Evolutionary conservation across 2,888 invertebrate species (phyloP).

Genomic region (Iselma pallidipennis): DNA sequence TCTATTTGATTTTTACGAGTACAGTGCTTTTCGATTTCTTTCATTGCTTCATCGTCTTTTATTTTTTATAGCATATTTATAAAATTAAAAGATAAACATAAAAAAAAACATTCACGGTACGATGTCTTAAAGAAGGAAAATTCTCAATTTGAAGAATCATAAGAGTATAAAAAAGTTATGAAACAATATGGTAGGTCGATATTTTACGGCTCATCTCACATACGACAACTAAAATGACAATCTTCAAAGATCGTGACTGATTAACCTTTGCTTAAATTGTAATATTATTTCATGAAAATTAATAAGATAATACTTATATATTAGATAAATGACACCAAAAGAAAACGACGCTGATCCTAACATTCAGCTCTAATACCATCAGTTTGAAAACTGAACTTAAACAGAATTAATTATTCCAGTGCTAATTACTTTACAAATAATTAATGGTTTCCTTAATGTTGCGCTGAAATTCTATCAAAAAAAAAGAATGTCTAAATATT

Average conservation of each 20-base stretch:
- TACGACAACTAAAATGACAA: neutral
- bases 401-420: constrained; percentile 41
- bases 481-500: constrained; percentile 42
- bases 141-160: neutral
- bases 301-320: neutral
- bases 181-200: neutral
- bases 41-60: no score
- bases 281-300: no score
- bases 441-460: constrained; percentile 45
- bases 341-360: no score
- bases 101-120: neutral
- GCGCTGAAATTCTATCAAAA: constrained; percentile 39
- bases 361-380: no score
- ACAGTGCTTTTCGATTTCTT: neutral
- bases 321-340: neutral
- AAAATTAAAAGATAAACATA: neutral
- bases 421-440: constrained; percentile 45
- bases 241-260: neutral
- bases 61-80: no score
- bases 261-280: no score
- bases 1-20: neutral
- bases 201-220: neutral
- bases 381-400: constrained; percentile 11
- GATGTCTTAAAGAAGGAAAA: neutral
- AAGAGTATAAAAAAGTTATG: neutral